These are phyloP conservation scores for Sarcoramphus papa DNA, from an alignment of 2,797 vertebrate species.

Conservation along the genomic window DNA sequence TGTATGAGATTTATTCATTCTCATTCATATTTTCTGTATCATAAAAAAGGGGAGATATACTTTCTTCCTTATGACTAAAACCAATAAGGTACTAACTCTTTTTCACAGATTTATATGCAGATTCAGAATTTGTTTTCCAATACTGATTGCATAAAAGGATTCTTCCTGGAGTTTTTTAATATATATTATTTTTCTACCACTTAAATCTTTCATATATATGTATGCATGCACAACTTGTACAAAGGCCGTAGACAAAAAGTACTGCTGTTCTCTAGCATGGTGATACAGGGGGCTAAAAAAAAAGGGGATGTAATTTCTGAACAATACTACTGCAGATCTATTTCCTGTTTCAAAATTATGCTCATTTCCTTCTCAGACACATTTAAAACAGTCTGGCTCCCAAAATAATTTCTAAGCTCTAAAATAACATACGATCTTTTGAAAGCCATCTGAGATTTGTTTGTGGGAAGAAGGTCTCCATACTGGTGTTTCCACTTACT, in stretches of 20 bases:
- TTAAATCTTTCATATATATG: background rate
- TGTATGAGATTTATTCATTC: background rate
- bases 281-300: background rate
- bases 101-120: background rate
- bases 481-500: background rate
- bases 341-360: background rate
- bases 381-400: background rate
- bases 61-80: background rate
- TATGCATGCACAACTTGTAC: background rate
- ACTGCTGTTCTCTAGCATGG: background rate
- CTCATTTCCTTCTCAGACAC: background rate
- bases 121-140: background rate
- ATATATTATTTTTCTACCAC: background rate
- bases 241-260: background rate
- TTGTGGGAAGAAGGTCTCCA: background rate
- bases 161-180: background rate
- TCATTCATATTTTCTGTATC: background rate
- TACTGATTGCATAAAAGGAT: background rate
- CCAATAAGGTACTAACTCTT: background rate
- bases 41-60: background rate
- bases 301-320: background rate
- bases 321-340: background rate
- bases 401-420: background rate
- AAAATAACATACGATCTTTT: background rate
- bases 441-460: background rate